phyloP scores from a whole-genome alignment of 2,797 vertebrate genomes.

The Propithecus deckenii region DNA sequence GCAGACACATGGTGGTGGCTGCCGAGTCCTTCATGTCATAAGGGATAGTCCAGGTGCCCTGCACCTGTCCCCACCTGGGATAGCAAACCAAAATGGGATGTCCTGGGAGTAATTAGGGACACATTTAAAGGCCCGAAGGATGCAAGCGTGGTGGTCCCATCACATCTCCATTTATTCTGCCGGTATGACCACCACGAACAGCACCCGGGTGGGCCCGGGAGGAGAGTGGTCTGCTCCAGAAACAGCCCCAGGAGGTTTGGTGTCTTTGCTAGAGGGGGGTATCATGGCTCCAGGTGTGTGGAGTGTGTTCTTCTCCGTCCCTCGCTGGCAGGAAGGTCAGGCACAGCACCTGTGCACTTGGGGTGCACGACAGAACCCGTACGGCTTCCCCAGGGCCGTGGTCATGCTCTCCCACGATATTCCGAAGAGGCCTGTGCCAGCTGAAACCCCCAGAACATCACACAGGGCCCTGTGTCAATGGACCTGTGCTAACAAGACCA shows the following conservation, averaged over 20 bases:
- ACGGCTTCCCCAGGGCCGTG: background rate
- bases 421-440: background rate
- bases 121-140: background rate
- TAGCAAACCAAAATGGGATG: rapidly evolving
- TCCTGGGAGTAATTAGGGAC: background rate
- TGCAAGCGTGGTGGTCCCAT: rapidly evolving
- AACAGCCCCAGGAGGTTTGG: background rate
- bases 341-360: background rate
- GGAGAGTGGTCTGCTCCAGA: rapidly evolving
- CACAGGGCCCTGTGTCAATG: too few relatives aligned
- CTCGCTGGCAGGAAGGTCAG: background rate
- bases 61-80: background rate
- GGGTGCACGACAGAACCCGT: background rate
- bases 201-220: rapidly evolving
- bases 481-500: background rate
- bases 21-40: rapidly evolving
- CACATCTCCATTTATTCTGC: too few relatives aligned
- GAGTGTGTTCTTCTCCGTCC: background rate
- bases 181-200: background rate
- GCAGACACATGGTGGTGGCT: too few relatives aligned
- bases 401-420: background rate
- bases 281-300: background rate
- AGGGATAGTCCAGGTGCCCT: rapidly evolving
- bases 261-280: background rate
- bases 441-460: background rate